Percentiles rank a stretch among this genome's conserved stretches.
These are phyloP conservation scores for Crambe crambe DNA, from an alignment of 37 sponge, comb jelly and placozoan genomes.

Conservation along the genomic window DNA sequence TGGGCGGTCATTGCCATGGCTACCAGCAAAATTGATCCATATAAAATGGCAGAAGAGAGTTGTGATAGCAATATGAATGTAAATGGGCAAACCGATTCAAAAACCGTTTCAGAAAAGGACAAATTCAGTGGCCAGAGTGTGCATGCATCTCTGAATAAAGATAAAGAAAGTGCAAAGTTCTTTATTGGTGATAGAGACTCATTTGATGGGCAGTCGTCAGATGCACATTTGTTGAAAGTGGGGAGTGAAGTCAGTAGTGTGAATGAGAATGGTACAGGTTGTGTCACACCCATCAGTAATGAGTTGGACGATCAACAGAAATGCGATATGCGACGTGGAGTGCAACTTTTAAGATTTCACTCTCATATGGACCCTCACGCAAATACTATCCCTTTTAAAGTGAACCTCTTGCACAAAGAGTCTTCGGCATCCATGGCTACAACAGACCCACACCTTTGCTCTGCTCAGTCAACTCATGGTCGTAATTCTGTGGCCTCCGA, in stretches of 20 bases:
- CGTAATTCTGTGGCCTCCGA: background rate
- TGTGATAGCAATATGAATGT: background rate
- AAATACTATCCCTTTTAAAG: slow-evolving; percentile 27
- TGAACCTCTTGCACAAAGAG: background rate
- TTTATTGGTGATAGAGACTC: background rate
- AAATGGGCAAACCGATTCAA: background rate
- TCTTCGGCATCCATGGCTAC: background rate
- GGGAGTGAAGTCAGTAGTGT: background rate
- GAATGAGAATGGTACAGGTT: background rate
- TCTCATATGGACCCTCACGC: slow-evolving; percentile 9
- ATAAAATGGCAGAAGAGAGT: background rate
- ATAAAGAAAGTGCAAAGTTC: background rate
- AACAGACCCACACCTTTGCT: background rate
- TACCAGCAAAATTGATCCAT: slow-evolving; percentile 10
- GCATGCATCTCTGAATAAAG: background rate
- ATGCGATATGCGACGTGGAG: slow-evolving; percentile 18
- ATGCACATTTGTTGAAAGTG: background rate
- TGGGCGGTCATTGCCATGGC: slow-evolving; percentile 1
- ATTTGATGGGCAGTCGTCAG: background rate
- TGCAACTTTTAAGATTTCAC: slow-evolving; percentile 48
- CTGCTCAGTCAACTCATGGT: background rate
- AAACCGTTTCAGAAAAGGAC: background rate
- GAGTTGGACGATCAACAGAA: slow-evolving; percentile 7
- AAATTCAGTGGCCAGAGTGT: too few relatives aligned
- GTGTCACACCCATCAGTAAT: background rate